Percentiles rank a stretch among this genome's conserved stretches.
Evolutionary conservation across 2,113 vertebrate genomes (phyloP).

Genomic region (Pantherophis guttatus): DNA sequence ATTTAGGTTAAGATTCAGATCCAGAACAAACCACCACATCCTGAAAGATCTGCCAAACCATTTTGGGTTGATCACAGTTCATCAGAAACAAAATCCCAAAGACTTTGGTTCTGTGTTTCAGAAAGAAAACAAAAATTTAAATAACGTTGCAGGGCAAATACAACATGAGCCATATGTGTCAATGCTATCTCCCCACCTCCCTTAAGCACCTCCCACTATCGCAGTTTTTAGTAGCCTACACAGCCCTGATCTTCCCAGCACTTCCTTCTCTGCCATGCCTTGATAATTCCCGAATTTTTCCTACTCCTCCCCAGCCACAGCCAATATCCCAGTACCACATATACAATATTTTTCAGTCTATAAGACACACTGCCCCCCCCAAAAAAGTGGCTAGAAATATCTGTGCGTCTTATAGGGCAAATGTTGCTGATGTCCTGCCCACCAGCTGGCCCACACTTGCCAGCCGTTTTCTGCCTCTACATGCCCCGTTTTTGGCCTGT

Average conservation of each 20-base stretch:
- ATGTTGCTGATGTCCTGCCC: too few relatives aligned
- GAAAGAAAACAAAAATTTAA: background rate
- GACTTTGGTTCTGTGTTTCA: background rate
- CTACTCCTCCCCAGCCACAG: background rate
- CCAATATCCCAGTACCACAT: background rate
- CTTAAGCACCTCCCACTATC: background rate
- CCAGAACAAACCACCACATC: background rate
- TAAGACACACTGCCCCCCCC: too few relatives aligned
- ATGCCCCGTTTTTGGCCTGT: too few relatives aligned
- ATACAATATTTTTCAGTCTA: background rate
- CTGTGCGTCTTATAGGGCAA: too few relatives aligned
- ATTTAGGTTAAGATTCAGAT: background rate
- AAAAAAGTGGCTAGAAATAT: too few relatives aligned
- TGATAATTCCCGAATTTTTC: background rate
- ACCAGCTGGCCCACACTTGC: too few relatives aligned
- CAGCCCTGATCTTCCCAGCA: background rate
- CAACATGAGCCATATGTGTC: background rate
- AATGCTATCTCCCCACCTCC: too few relatives aligned
- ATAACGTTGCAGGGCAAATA: background rate
- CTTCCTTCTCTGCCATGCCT: background rate
- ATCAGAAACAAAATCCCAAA: background rate
- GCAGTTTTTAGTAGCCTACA: background rate
- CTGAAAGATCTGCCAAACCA: background rate
- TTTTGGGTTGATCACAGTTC: background rate
- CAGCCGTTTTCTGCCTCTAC: too few relatives aligned